phyloP scores from a whole-genome alignment of 2,113 vertebrate genomes.

The Nycticryphes semicollaris region DNA sequence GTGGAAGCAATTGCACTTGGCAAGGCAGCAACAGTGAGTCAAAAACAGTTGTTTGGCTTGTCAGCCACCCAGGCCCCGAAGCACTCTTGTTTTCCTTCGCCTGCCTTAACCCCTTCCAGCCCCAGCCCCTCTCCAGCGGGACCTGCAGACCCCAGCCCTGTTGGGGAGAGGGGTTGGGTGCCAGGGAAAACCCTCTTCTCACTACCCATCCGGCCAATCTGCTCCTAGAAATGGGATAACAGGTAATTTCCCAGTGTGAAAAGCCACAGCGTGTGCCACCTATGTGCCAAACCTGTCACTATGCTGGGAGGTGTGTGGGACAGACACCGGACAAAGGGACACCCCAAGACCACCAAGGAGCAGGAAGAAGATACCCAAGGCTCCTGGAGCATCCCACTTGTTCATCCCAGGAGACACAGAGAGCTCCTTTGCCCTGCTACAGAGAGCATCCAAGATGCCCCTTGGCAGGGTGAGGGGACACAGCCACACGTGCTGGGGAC shows the following conservation, averaged over 20 bases:
- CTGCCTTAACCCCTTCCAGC: constrained; percentile 39
- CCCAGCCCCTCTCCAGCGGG: not conserved
- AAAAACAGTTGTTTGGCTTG: constrained; percentile 72
- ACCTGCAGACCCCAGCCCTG: not conserved
- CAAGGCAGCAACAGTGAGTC: constrained; percentile 62
- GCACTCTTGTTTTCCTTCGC: constrained; percentile 49
- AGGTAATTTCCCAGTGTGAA: fast-evolving
- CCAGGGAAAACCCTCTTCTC: not conserved
- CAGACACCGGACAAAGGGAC: not conserved
- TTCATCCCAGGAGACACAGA: not conserved
- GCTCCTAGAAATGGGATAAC: not conserved
- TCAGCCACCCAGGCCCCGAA: constrained; percentile 61
- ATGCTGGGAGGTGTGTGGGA: not conserved
- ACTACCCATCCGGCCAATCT: fast-evolving
- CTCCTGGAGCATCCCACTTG: not conserved
- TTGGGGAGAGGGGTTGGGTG: fast-evolving
- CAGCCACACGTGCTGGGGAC: fast-evolving
- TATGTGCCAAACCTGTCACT: fast-evolving
- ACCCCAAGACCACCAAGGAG: not conserved
- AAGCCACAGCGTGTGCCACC: not conserved
- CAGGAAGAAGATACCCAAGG: not conserved
- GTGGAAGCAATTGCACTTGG: constrained; percentile 70
- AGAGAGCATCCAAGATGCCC: not conserved
- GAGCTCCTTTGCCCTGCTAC: no score
- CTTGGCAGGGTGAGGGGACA: not conserved